phyloP scores from a whole-genome alignment of 2,113 vertebrate species.

The Actenoides hombroni region DNA sequence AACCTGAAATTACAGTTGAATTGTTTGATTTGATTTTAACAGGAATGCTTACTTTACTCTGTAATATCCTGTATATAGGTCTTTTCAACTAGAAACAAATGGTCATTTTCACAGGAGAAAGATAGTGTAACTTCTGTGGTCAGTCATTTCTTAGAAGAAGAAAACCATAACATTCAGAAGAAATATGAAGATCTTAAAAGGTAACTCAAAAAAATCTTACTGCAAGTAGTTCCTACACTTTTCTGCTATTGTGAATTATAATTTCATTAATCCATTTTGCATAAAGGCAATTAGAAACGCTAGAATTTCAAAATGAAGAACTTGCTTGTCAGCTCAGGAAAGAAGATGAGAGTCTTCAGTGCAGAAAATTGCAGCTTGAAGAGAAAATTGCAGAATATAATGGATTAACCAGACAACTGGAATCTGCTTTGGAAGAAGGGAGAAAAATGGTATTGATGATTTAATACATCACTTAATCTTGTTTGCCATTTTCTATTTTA shows the following conservation, averaged over 20 bases:
- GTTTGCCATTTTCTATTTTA: background rate
- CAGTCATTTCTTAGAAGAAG: slow-evolving; percentile 74
- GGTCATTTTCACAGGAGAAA: slow-evolving; percentile 63
- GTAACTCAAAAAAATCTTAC: slow-evolving; percentile 65
- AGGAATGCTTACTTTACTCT: background rate
- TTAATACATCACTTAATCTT: background rate
- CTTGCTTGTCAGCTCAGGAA: slow-evolving; percentile 78
- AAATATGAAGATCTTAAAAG: slow-evolving; percentile 77
- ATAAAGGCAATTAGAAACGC: slow-evolving; percentile 77
- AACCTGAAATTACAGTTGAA: background rate
- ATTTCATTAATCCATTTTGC: slow-evolving; percentile 10
- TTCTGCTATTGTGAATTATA: background rate
- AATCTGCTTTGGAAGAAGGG: slow-evolving; percentile 81
- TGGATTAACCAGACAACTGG: slow-evolving; percentile 79
- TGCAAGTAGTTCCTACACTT: background rate
- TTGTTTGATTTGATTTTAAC: background rate
- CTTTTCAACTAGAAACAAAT: background rate
- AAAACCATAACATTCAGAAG: slow-evolving; percentile 75
- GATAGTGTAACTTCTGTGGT: slow-evolving; percentile 53
- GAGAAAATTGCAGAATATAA: slow-evolving; percentile 77
- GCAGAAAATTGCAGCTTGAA: slow-evolving; percentile 76
- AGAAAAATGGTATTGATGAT: slow-evolving; percentile 78
- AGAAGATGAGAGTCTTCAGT: slow-evolving; percentile 80
- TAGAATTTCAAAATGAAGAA: slow-evolving; percentile 81
- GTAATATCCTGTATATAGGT: background rate